These are phyloP conservation scores for Brachionus paranguensis DNA, from an alignment of 1,140 invertebrate genomes.

Conservation along the genomic window DNA sequence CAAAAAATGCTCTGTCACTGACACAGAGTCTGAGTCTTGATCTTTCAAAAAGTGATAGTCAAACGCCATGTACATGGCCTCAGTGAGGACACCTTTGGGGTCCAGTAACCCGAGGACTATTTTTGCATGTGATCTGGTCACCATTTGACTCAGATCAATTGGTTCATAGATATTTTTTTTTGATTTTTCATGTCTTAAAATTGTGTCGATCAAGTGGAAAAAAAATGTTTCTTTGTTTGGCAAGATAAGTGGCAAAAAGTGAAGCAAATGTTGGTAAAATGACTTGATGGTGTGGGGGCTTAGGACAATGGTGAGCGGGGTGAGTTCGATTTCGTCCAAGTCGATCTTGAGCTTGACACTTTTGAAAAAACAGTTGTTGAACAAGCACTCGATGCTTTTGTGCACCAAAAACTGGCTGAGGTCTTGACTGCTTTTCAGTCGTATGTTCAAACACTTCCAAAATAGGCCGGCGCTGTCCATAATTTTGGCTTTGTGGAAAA, in stretches of 20 bases:
- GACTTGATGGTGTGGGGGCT: background rate
- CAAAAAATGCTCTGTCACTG: background rate
- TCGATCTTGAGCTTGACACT: background rate
- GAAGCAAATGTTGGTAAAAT: background rate
- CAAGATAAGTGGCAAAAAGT: background rate
- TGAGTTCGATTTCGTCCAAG: background rate
- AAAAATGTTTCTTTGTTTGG: background rate
- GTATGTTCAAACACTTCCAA: conserved; percentile 13
- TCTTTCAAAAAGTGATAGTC: conserved; percentile 15
- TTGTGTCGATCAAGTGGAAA: background rate
- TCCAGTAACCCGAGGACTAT: background rate
- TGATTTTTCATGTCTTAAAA: background rate
- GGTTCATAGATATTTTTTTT: background rate
- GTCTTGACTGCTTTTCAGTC: background rate
- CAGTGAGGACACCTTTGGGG: background rate
- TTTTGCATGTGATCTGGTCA: background rate
- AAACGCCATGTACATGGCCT: background rate
- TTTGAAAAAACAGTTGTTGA: conserved; percentile 19
- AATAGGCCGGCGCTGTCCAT: background rate
- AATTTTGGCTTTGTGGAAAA: background rate
- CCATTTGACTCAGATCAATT: background rate
- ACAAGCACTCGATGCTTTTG: background rate
- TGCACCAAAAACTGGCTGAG: background rate
- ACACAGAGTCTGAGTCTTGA: background rate
- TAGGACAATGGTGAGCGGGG: background rate